Percentiles rank a stretch among this genome's conserved stretches.
Evolutionary conservation across 2,888 invertebrate genomes (phyloP).

Genomic region (Opisthograptis luteolata): DNA sequence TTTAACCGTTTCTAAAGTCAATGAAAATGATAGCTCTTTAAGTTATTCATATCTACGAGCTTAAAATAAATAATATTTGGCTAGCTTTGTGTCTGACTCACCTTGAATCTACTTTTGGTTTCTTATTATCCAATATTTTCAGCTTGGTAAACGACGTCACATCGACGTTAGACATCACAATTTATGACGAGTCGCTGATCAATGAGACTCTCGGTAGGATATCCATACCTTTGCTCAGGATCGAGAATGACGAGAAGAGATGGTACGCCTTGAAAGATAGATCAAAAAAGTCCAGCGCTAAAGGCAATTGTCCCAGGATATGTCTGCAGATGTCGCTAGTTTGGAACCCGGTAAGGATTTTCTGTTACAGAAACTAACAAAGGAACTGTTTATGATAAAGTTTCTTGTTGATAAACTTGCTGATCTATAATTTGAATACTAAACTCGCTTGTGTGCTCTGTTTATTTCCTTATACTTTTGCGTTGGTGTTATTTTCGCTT

Average conservation of each 20-base stretch:
- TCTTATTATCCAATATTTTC: slow-evolving; percentile 34
- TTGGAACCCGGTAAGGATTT: slow-evolving; percentile 73
- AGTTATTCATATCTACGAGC: too few relatives aligned
- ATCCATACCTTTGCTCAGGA: slow-evolving; percentile 70
- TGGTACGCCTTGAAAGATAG: slow-evolving; percentile 75
- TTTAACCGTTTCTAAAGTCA: too few relatives aligned
- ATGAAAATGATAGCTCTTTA: too few relatives aligned
- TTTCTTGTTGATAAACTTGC: too few relatives aligned
- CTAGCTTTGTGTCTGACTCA: too few relatives aligned
- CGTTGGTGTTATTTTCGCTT: too few relatives aligned
- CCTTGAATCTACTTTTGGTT: background rate
- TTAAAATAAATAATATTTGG: too few relatives aligned
- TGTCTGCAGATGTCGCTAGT: slow-evolving; percentile 72
- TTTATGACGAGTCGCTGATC: slow-evolving; percentile 70
- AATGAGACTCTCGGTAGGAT: slow-evolving; percentile 70
- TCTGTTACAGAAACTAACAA: background rate
- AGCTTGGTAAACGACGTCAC: slow-evolving; percentile 73
- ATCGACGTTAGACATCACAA: slow-evolving; percentile 68
- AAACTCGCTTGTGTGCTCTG: too few relatives aligned
- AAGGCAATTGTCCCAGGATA: slow-evolving; percentile 71
- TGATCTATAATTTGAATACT: too few relatives aligned
- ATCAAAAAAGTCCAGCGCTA: slow-evolving; percentile 61
- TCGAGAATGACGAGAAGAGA: slow-evolving; percentile 69
- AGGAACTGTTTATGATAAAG: too few relatives aligned
- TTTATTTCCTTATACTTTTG: too few relatives aligned